phyloP scores from a whole-genome alignment of 2,888 invertebrate species.

The Apomyelois bistriatella region DNA sequence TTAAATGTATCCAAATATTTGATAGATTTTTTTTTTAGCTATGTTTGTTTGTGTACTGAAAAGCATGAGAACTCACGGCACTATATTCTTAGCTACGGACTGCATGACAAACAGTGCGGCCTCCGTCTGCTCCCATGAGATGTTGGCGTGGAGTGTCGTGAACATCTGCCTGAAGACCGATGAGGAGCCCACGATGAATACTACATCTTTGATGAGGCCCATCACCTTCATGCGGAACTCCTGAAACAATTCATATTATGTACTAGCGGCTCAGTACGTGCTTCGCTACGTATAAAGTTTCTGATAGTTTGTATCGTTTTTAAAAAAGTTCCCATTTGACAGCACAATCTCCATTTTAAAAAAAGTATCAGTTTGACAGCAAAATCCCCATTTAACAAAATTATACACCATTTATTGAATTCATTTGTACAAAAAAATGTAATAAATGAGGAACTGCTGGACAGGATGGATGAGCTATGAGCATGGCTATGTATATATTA shows the following conservation, averaged over 20 bases:
- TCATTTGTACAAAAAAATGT: no score
- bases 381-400: no score
- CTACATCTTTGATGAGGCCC: constrained; percentile 97
- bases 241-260: constrained; percentile 40
- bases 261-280: not conserved
- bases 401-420: no score
- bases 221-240: constrained; percentile 92
- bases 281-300: no score
- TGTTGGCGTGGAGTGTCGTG: constrained; percentile 85
- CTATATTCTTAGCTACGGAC: constrained; percentile 95
- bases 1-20: no score
- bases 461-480: no score
- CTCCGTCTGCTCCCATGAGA: constrained; percentile 95
- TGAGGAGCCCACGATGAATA: constrained; percentile 96
- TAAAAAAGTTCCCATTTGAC: no score
- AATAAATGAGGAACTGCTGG: no score
- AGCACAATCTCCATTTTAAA: no score
- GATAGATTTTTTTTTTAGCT: not conserved
- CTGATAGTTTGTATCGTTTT: no score
- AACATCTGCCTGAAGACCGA: constrained; percentile 96
- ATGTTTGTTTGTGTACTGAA: not conserved
- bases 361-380: no score
- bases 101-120: constrained; percentile 97
- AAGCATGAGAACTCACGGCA: constrained; percentile 92
- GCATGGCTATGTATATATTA: no score